phyloP scores from a whole-genome alignment of 2,797 vertebrate genomes.

The Macropodus opercularis region DNA sequence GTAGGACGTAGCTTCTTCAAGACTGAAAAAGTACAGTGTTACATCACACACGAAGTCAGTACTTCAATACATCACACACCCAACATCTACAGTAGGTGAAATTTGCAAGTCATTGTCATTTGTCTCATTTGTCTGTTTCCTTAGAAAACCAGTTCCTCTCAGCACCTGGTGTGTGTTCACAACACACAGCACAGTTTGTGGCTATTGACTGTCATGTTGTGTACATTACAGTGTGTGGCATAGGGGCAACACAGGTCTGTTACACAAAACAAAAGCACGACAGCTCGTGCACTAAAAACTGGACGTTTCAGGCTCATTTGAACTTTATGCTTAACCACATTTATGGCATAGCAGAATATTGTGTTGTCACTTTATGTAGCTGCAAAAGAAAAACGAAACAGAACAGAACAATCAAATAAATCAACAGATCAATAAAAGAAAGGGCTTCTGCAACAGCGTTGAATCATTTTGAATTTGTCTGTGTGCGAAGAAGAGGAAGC shows the following conservation, averaged over 20 bases:
- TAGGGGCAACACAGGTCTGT: not conserved
- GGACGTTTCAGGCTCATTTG: not conserved
- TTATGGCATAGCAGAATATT: not conserved
- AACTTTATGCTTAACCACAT: not conserved
- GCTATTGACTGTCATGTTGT: not conserved
- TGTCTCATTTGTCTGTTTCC: not conserved
- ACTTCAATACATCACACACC: not conserved
- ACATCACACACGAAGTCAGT: slow-evolving; percentile 13
- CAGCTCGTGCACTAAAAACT: not conserved
- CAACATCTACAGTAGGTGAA: not conserved
- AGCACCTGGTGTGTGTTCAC: not conserved
- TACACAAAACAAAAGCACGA: not conserved
- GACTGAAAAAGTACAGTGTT: slow-evolving; percentile 16
- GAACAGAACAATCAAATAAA: too few relatives aligned
- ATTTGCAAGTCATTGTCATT: slow-evolving; percentile 3
- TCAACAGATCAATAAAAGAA: too few relatives aligned
- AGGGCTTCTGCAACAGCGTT: too few relatives aligned
- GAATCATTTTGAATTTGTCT: not conserved
- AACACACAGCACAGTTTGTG: not conserved
- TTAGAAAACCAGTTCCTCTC: not conserved
- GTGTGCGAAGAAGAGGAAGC: not conserved
- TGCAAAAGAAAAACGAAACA: not conserved
- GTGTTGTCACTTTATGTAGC: not conserved
- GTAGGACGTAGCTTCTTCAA: not conserved
- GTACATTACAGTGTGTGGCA: not conserved